Base-by-base conservation (phyloP, 1,140 invertebrate genomes). In the Drosophila nannoptera region DNA sequence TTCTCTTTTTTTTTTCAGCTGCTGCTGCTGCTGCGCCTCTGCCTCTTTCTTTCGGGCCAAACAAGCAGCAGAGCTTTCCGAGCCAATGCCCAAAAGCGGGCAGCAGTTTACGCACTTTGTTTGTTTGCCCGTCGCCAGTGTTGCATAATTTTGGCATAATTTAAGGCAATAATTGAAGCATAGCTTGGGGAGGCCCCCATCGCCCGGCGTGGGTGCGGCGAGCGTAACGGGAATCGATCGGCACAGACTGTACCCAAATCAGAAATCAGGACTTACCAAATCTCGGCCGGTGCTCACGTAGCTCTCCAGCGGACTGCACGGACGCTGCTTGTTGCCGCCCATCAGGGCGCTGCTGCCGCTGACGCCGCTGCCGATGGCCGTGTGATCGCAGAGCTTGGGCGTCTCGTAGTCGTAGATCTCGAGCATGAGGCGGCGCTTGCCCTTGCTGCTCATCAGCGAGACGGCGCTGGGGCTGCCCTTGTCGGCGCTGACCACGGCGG, bases 311-410 rank as follows among this genome's bases (percentile, higher is more conserved):
- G 91, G 87, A 11, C 92, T 92, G 75, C 96, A 96, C 0, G 95
- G 95, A 9, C 96, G 91, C 0, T 95, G 95, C 32, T 87, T 87
- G 61, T 87, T 88, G 61, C 78, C 83, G 4, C 86, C 84, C 69
- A 88, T 73, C 0, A 86, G 11, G 0, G 92, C 89, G 36, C 77
- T 86, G 35, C 81, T 86, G 2, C 83, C 80, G 45, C 95, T 92
- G 1, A 94, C 95, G 8, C 81, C 77, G 1, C 93, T 91, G 75
- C 96, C 96, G 1, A 96, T 90, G 4, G 95, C 93, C 1, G 94
- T 94, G 68, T 96, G 95, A 63, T 96, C 95, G 80, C 96, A 97
- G 5, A 96, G 90, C 71, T 92, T 92, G 3, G 95, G 95, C 4
- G 93, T 92, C 66, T 94, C 93, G 48, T 92, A 90, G 76, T 95